Base-by-base conservation (phyloP, 2,113 vertebrate species). In the Otocyon megalotis region DNA sequence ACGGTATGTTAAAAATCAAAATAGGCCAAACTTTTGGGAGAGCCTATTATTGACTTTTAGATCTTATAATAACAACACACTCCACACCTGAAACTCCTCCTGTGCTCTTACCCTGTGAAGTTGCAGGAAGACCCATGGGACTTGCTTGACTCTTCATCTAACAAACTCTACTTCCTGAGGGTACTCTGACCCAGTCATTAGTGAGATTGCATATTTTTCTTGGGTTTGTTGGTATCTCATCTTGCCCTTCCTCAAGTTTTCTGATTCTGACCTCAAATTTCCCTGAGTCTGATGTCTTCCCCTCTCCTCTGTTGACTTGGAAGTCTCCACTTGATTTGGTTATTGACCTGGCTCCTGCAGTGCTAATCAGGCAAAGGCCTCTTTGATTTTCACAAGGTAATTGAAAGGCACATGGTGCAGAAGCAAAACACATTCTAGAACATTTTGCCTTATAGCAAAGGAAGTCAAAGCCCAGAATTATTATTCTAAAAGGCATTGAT, bases 221-320 rank as follows among this genome's bases (percentile, higher is more conserved):
- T 74, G 56, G 24, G 48, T 94, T 96, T 95, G 62, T 94, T 65
- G 28, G 32, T 63, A 4, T 86, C n/a, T 92, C 67, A 56, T 35
- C 50, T 90, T 20, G 22, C 14, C 54, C 30, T 20, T 89, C 79
- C 62, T 88, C 24, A 30, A 13, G 43, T 67, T 67, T 69, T 30
- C 74, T 71, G 14, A 14, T 37, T 88, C 48, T 65, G 76, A 63
- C 72, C 87, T 63, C 54, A 63, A 62, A 8, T 63, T 13, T 35
- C 69, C 28, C 71, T 5, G 71, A 22, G 43, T n/a, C 54, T 62
- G 17, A 8, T 72, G 80, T 94, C 54, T 80, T 80, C 28, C 48
- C 28, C 37, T 77, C 43, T 76, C 30, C 54, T 72, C 28, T 16
- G 48, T 62, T n/a, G 22, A 32, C n/a, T 80, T 72, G 87, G 79